A percentile compares a stretch with the other conserved stretches of the same genome.
These are phyloP conservation scores for Drosophila guanche DNA, from an alignment of 1,140 invertebrate species.

Conservation along the genomic window DNA sequence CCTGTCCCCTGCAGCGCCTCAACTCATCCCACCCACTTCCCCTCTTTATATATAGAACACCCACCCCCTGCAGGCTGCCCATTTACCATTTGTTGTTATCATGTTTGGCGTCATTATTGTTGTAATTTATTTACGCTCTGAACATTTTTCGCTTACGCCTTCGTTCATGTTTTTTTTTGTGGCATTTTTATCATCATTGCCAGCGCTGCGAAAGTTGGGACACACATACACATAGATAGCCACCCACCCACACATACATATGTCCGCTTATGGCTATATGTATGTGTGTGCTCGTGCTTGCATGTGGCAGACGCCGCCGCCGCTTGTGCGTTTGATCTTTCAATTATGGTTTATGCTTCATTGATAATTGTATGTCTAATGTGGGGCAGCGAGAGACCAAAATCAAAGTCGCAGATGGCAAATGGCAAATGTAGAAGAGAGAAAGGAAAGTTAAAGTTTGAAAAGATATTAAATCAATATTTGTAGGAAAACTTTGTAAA, in stretches of 20 bases:
- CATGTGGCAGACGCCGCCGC: slow-evolving; percentile 28
- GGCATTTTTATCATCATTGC: slow-evolving; percentile 50
- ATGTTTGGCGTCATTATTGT: slow-evolving; percentile 80
- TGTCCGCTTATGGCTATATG: background rate
- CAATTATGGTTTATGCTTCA: slow-evolving; percentile 77
- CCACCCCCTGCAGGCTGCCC: slow-evolving; percentile 2
- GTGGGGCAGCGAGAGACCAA: slow-evolving; percentile 42
- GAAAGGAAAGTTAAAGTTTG: background rate
- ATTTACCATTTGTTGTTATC: slow-evolving; percentile 66
- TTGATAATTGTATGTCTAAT: slow-evolving; percentile 71
- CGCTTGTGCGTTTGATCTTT: slow-evolving; percentile 70
- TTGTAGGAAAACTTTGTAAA: background rate
- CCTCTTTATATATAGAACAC: background rate
- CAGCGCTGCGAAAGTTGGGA: slow-evolving; percentile 48
- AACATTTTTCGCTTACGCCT: slow-evolving; percentile 74
- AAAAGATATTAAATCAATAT: background rate
- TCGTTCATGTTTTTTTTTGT: slow-evolving; percentile 25
- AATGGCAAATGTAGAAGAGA: background rate
- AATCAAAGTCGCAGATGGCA: slow-evolving; percentile 29
- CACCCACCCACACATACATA: slow-evolving; percentile 2
- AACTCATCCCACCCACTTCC: background rate
- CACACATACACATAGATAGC: slow-evolving; percentile 9
- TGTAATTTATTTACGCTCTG: slow-evolving; percentile 78
- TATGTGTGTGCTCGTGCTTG: background rate
- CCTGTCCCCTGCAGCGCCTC: slow-evolving; percentile 33